A percentile compares a stretch with the other conserved stretches of the same genome.
Evolutionary conservation across 2,797 vertebrate genomes (phyloP).

Genomic region (Microcaecilia unicolor): DNA sequence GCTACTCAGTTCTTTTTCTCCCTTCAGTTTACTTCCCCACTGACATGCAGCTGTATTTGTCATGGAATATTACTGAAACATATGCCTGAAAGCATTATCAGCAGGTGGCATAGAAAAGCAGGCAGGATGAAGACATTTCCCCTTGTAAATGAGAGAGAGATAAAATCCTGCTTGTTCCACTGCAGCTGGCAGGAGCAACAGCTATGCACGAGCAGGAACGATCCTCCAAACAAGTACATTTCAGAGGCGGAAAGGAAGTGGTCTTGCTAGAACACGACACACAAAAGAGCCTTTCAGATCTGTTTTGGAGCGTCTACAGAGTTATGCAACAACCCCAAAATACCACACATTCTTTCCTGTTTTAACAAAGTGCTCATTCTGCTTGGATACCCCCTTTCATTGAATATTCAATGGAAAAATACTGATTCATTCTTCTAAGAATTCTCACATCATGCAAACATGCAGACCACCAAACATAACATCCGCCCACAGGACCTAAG

Average conservation of each 20-base stretch:
- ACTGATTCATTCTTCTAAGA: no score
- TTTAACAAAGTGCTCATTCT: no score
- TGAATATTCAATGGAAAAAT: no score
- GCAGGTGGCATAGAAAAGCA: not conserved
- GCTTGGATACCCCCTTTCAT: no score
- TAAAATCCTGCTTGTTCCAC: not conserved
- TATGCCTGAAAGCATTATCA: fast-evolving
- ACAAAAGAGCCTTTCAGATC: not conserved
- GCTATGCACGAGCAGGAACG: not conserved
- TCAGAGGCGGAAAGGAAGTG: not conserved
- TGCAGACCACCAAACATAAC: no score
- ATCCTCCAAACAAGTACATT: not conserved
- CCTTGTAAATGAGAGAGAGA: not conserved
- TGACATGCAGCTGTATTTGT: not conserved
- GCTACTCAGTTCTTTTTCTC: no score
- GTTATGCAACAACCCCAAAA: no score
- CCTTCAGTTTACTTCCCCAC: not conserved
- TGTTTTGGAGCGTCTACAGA: no score
- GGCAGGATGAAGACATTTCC: not conserved
- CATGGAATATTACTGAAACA: not conserved
- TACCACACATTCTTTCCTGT: no score
- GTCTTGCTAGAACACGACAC: not conserved
- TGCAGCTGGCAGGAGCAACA: not conserved
- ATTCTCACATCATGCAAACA: no score
- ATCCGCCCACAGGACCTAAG: no score